Evolutionary conservation across 2,888 invertebrate genomes (phyloP).

Genomic region (Gastracanthus pulcherrimus): DNA sequence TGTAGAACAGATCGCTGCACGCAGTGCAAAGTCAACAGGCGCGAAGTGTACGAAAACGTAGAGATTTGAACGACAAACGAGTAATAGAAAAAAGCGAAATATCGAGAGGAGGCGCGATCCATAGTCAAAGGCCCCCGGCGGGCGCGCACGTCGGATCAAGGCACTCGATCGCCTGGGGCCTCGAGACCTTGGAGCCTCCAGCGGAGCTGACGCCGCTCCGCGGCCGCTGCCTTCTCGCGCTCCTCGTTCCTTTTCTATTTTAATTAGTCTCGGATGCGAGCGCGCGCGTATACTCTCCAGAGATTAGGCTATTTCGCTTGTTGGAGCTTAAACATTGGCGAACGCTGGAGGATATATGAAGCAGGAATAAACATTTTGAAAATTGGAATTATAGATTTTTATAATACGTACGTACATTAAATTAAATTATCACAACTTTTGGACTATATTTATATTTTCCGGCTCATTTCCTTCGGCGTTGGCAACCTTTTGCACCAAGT

Average conservation of each 20-base stretch:
- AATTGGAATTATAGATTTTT: too few species aligned
- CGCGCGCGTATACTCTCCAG: not conserved
- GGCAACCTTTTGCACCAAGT: too few species aligned
- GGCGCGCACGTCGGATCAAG: slow-evolving; percentile 69
- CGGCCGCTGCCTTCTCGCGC: slow-evolving; percentile 36
- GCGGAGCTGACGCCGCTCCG: slow-evolving; percentile 50
- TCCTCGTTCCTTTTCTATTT: slow-evolving; percentile 62
- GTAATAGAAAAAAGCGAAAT: not conserved
- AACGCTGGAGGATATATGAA: too few species aligned
- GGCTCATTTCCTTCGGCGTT: too few species aligned
- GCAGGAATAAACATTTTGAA: too few species aligned
- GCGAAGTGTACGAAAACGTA: not conserved
- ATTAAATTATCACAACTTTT: too few species aligned
- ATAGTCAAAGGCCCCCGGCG: slow-evolving; percentile 62
- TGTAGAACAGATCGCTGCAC: too few species aligned
- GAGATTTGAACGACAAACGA: not conserved
- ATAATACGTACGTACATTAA: too few species aligned
- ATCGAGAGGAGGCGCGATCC: slow-evolving; percentile 34
- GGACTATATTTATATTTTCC: too few species aligned
- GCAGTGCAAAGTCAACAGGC: too few species aligned
- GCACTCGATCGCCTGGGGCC: slow-evolving; percentile 70
- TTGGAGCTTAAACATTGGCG: too few species aligned
- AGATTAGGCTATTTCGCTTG: not conserved
- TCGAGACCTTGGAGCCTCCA: slow-evolving; percentile 67
- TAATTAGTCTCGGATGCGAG: slow-evolving; percentile 51